Conservation (phyloP, 1,140 invertebrate genomes). For the Brachystomella parvula region DNA sequence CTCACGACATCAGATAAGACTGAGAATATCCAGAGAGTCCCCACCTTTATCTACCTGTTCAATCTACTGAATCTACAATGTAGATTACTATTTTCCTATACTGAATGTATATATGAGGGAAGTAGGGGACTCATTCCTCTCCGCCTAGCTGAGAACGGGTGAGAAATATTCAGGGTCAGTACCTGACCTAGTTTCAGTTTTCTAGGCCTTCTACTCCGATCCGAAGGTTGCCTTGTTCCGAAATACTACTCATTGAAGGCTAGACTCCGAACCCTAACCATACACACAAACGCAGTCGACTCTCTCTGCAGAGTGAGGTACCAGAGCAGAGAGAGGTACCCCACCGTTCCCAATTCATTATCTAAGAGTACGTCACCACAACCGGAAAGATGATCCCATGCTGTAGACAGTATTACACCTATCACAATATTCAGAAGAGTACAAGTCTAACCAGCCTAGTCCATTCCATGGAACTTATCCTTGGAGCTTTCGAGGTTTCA, state of each 20-base stretch:
- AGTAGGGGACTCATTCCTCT: background rate
- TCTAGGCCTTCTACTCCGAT: constrained; percentile 20
- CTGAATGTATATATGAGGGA: background rate
- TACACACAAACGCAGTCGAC: background rate
- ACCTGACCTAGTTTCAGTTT: constrained; percentile 30
- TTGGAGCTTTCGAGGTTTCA: too few relatives aligned
- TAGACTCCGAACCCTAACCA: constrained; percentile 7
- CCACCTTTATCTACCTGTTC: background rate
- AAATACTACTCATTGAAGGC: constrained; percentile 27
- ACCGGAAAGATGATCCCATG: background rate
- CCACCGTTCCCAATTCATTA: background rate
- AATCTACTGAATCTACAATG: background rate
- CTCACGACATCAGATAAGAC: background rate
- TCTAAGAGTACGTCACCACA: background rate
- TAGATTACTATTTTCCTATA: background rate
- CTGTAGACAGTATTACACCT: background rate
- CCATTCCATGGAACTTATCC: too few relatives aligned
- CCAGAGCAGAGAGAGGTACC: background rate
- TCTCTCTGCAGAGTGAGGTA: too few relatives aligned
- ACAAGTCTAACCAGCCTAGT: too few relatives aligned
- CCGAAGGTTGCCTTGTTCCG: constrained; percentile 26
- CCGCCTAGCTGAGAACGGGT: background rate
- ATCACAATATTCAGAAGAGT: too few relatives aligned
- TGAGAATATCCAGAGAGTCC: background rate
- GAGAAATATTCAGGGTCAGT: constrained; percentile 28